Percentiles rank a stretch among this genome's conserved stretches.
Evolutionary conservation across 2,888 invertebrate species (phyloP).

Genomic region (Epistrophella euchroma): DNA sequence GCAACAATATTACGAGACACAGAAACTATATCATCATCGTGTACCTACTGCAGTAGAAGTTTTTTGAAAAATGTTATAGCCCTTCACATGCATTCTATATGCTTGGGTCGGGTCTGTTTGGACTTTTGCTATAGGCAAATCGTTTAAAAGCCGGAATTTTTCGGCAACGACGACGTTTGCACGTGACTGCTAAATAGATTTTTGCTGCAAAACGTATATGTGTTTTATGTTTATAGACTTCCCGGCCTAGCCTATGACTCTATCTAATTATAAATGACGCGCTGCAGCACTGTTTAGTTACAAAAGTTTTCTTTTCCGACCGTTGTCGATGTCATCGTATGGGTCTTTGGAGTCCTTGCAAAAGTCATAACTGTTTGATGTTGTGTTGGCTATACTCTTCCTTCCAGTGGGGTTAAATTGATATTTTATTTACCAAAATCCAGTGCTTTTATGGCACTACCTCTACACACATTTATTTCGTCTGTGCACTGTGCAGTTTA

Average conservation of each 20-base stretch:
- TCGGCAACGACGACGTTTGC: constrained; percentile 57
- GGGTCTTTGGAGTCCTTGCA: background rate
- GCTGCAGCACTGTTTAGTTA: constrained; percentile 46
- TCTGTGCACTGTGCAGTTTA: background rate
- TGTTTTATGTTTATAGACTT: background rate
- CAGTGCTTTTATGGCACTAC: background rate
- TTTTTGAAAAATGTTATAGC: constrained; percentile 24
- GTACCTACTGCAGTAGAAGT: constrained; percentile 29
- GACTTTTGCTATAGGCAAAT: constrained; percentile 59
- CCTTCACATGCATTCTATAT: constrained; percentile 39
- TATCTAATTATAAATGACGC: constrained; percentile 60
- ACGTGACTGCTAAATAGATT: constrained; percentile 63
- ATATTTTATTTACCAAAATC: constrained; percentile 25
- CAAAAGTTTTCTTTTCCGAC: constrained; percentile 37
- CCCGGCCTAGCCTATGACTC: background rate
- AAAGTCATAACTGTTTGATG: constrained; percentile 1
- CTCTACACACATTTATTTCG: too few species aligned
- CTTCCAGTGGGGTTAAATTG: background rate
- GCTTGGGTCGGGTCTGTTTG: background rate
- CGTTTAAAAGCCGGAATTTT: constrained; percentile 64
- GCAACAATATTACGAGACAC: constrained; percentile 16
- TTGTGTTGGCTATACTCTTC: background rate
- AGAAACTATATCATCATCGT: constrained; percentile 18
- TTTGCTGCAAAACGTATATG: constrained; percentile 3
- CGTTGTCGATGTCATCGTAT: background rate